Evolutionary conservation across 2,797 vertebrate genomes (phyloP), one percentile per base, ranked within the genome.

Genomic region (Syngnathus rostellatus): DNA sequence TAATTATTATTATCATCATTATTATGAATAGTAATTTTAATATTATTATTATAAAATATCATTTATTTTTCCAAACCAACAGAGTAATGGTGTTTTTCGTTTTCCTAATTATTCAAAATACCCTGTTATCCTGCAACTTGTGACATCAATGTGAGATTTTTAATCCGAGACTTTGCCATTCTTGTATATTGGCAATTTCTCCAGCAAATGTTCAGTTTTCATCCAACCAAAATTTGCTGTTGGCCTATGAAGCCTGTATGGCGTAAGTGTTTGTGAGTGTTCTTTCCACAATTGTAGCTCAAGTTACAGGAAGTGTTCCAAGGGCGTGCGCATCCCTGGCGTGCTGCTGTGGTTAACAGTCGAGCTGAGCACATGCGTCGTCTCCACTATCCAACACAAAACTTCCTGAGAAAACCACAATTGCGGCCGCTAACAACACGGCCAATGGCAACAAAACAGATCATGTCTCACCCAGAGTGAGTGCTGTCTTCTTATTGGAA

Each of bases 371-470:
- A 82, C 74, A 75, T 79, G 78, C 84, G 75, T 73, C 75, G 77
- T 85, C 85, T 77, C 78, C 46, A 69, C 63, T 45, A 69, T 65
- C 75, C 76, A 78, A 83, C 62, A 71, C 71, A 78, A 67, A 71
- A 70, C 70, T 72, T 77, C 74, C 81, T 64, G 72, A 79, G 73
- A 73, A 80, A 81, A 84, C 80, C 85, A 76, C 71, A 73, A 81
- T 62, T 60, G 55, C 62, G 51, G 53, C 73, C 71, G 63, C 79
- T 66, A 64, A 85, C 77, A 78, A 70, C 41, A 66, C 8, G 64
- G 74, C 66, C 66, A 72, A 74, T 68, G 68, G 72, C 67, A 66
- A 69, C 67, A 74, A 63, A 71, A 65, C 38, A 7, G 31, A 60
- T 9, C 17, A 65, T 48, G 65, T 67, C 59, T 68, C 58, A n/a